Evolutionary conservation across 2,888 invertebrate species (phyloP), one percentile per base, ranked within the genome.

Genomic region (Papilio gigon): DNA sequence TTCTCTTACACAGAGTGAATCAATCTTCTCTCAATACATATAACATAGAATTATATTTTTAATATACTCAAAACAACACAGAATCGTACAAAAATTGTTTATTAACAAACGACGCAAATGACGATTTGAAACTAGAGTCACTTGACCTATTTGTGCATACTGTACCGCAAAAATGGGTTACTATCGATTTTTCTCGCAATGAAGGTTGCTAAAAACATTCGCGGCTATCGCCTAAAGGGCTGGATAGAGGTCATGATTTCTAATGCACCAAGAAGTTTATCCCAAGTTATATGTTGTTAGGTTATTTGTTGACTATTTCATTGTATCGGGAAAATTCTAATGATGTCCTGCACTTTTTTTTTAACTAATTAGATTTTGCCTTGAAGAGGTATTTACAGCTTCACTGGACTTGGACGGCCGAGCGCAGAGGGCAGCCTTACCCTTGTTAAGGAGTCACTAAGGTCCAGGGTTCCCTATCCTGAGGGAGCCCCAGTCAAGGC

Each of bases 91-190:
- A 65, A 58, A 65, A 22, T 44, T 35, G 30, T 65, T 35, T 47
- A 59, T 59, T 59, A 47, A 59, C 44, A 35, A 59, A 22, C 17
- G 33, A 59, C 17, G 37, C 42, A 33, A 59, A 65, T 59, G 59
- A 59, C 44, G 25, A 65, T 25, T 47, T 44, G 47, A 33, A 59
- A 65, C 44, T 30, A 22, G 50, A 37, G 22, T 60, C 66, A 47
- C 66, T 67, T 67, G 66, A 67, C 66, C 66, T 60, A 60, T 67
- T 67, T 67, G 66, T 60, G 35, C 14, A 50, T 44, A 60, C 59
- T 66, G 30, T 44, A 60, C 60, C 12, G 50, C 47, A 50, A 60
- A 59, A 59, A 67, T 67, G 60, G 59, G 66, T 66, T 67, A 60
- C 37, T 67, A 67, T 67, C 50, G 66, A 67, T 67, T 60, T 44